Conservation (phyloP, 35 echinoderm and acorn worm genomes). For the Lytechinus variegatus region DNA sequence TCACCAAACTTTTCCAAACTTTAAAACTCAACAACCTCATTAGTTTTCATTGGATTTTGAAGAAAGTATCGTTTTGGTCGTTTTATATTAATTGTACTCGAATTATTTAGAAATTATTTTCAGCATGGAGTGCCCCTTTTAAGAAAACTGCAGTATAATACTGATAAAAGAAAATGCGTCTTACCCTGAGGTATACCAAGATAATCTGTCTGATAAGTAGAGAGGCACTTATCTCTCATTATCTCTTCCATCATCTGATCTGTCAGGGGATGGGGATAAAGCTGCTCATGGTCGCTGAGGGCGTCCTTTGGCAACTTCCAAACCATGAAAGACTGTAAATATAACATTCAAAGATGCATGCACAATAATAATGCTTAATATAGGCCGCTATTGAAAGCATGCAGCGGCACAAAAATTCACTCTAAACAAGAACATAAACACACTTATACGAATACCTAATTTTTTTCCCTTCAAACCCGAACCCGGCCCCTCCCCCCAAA, state of each 20-base stretch:
- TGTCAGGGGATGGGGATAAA: constrained; percentile 70
- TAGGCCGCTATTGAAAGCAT: neutral
- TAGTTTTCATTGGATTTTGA: too few species aligned
- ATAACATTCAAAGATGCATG: neutral
- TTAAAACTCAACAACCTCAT: too few species aligned
- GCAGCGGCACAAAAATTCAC: neutral
- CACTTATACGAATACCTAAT: neutral
- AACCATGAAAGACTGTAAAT: constrained; percentile 88
- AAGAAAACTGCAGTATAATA: neutral
- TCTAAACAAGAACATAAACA: neutral
- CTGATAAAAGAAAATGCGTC: neutral
- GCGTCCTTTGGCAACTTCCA: constrained; percentile 87
- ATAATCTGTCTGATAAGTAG: constrained; percentile 90
- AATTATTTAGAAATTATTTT: too few species aligned
- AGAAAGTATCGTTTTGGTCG: too few species aligned
- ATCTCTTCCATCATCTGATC: constrained; percentile 91
- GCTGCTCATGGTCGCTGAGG: constrained; percentile 62
- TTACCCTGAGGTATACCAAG: constrained; percentile 94
- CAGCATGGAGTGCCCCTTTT: too few species aligned
- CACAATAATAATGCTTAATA: too few species aligned
- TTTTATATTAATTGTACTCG: too few species aligned
- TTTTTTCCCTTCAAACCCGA: too few species aligned
- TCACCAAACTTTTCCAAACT: too few species aligned
- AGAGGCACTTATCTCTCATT: constrained; percentile 82
- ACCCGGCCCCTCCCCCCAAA: too few species aligned